Percentiles rank a stretch among this genome's conserved stretches.
Evolutionary conservation across 2,888 invertebrate species (phyloP).

Genomic region (Incurvaria masculella): DNA sequence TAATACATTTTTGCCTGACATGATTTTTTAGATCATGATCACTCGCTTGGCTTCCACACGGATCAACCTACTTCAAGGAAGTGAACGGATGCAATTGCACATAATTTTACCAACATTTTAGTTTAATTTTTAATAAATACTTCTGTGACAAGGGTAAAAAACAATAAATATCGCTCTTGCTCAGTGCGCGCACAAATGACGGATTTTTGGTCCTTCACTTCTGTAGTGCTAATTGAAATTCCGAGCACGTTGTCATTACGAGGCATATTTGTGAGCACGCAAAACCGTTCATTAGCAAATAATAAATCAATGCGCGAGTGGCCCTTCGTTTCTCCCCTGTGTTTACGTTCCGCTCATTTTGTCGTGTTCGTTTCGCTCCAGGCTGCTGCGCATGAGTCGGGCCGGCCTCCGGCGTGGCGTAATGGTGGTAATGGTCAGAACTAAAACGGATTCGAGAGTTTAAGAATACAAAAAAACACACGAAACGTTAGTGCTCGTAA

Average conservation of each 20-base stretch:
- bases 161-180: too few species aligned
- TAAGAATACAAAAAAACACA: too few species aligned
- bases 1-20: too few species aligned
- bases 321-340: background rate
- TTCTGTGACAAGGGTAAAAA: too few species aligned
- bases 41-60: too few species aligned
- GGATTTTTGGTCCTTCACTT: background rate
- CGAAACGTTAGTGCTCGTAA: too few species aligned
- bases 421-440: background rate
- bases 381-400: background rate
- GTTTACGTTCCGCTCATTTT: background rate
- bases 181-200: background rate
- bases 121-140: too few species aligned
- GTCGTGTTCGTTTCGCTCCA: background rate
- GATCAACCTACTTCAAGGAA: too few species aligned
- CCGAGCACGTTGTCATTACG: background rate
- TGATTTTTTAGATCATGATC: too few species aligned
- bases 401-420: background rate
- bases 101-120: too few species aligned
- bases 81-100: too few species aligned
- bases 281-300: background rate
- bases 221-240: background rate
- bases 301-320: background rate
- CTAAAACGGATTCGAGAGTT: too few species aligned
- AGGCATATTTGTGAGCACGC: background rate